Base-by-base conservation (phyloP, 30 jellyfish, hydroid and myxozoan genomes). In the Turritopsis dohrnii region DNA sequence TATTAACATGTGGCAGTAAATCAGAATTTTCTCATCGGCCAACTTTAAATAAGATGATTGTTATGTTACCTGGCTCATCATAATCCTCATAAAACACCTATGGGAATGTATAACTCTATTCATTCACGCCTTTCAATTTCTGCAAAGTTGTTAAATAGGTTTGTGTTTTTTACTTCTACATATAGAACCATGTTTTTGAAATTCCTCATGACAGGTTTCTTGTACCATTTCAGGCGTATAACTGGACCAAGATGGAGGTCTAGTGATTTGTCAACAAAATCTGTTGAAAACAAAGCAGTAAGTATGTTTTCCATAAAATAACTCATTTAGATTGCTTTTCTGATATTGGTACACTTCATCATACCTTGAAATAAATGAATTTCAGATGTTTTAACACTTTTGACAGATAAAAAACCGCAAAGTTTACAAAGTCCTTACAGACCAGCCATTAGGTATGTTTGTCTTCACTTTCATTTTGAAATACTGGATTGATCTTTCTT, bases 231-330 rank as follows among this genome's bases (percentile, higher is more conserved):
- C 30, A 69, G 77, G 77, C 28, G 30, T 8, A 69, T 19, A 27
- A 69, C 30, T 7, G 77, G 77, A 1, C 77, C 77, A 9, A 69
- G 77, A 69, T 69, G 77, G 77, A 69, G 22, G 19, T 69, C 77
- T 69, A 69, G 77, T 19, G 31, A 69, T n/a, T 16, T n/a, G 77
- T 69, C 30, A 27, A 69, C 9, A 69, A 23, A 27, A 27, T n/a
- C 28, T 8, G 17, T 16, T 0, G 77, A 69, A 69, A 69, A 69
- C 16, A 23, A 69, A 69, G 30, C 9, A n/a, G 77, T 69, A 69
- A 0, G 7, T 23, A n/a, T n/a, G n/a, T n/a, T n/a, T n/a, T n/a
- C n/a, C n/a, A n/a, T n/a, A n/a, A n/a, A n/a, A n/a, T n/a, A n/a
- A n/a, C n/a, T n/a, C n/a, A n/a, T n/a, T n/a, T n/a, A n/a, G n/a